Evolutionary conservation across 1,140 invertebrate genomes (phyloP), one percentile per base, ranked within the genome.

Genomic region (Diorhabda sublineata): DNA sequence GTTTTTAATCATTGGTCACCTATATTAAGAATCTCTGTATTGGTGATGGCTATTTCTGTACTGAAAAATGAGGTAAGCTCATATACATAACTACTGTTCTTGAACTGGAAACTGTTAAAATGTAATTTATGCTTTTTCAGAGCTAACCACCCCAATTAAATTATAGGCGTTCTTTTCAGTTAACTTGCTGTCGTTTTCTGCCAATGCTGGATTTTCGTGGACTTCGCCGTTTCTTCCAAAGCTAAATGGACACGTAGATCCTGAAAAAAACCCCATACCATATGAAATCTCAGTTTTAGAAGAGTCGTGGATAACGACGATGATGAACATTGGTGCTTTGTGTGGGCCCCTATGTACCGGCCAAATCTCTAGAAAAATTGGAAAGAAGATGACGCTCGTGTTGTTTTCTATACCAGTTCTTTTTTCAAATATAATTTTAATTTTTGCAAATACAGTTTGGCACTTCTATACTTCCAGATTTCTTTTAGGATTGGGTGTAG

Each of bases 401-500:
- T 9, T 61, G 8, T 61, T 61, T 9, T 43, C 26, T 26, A 61
- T 43, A 42, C 59, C 59, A 42, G 42, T 61, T 5, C 26, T 61
- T 9, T 7, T 61, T 5, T 43, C 59, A 5, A 61, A 61, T 61
- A 8, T 61, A 42, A 7, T 61, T 11, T 61, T 61, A 61, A 61
- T 61, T 42, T 61, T 61, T 61, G 59, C 59, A 3, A 61, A 61
- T 43, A 42, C 11, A 8, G 5, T 61, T 4, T 7, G 9, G 2
- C 26, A 61, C 26, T 61, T 61, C 8, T 61, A 61, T 61, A 61
- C 42, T 3, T 11, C 59, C 4, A 61, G 59, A 42, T 61, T 61
- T 61, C 42, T 61, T 5, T 9, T 42, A 9, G 59, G 59, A 4
- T 41, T 61, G 26, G 59, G 59, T 5, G 26, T 80, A 5, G 84